Evolutionary conservation across 2,113 vertebrate genomes (phyloP).

Genomic region (Accipiter cooperii): DNA sequence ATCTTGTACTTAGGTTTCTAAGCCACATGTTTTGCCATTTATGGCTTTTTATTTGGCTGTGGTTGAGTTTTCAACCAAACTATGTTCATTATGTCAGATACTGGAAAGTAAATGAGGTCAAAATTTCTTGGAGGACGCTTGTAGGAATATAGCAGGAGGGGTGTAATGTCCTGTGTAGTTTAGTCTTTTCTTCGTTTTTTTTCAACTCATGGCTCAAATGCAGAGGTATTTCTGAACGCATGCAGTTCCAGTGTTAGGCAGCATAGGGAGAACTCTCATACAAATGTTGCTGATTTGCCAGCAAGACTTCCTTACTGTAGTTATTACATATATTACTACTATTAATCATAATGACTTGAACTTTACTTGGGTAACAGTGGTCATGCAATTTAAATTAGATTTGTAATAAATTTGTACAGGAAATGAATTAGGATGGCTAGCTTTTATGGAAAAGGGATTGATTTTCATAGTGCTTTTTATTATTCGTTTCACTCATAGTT

Average conservation of each 20-base stretch:
- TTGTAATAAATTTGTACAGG: slow-evolving; percentile 19
- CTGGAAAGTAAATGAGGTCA: neutral
- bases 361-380: neutral
- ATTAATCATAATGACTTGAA: neutral
- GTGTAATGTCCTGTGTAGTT: neutral
- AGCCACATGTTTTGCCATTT: neutral
- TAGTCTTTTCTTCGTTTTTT: neutral
- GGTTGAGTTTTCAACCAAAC: neutral
- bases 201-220: neutral
- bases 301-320: neutral
- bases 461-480: neutral
- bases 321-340: neutral
- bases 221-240: neutral
- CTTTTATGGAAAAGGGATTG: neutral
- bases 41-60: neutral
- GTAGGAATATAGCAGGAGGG: neutral
- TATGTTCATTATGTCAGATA: neutral
- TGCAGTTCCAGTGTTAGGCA: neutral
- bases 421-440: neutral
- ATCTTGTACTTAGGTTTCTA: neutral
- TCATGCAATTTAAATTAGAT: slow-evolving; percentile 8
- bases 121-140: neutral
- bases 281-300: neutral
- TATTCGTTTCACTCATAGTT: neutral
- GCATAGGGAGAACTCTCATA: neutral